A percentile compares a stretch with the other conserved stretches of the same genome.
phyloP scores from a whole-genome alignment of 37 sponge, comb jelly and placozoan species.

The Eunapius fragilis region DNA sequence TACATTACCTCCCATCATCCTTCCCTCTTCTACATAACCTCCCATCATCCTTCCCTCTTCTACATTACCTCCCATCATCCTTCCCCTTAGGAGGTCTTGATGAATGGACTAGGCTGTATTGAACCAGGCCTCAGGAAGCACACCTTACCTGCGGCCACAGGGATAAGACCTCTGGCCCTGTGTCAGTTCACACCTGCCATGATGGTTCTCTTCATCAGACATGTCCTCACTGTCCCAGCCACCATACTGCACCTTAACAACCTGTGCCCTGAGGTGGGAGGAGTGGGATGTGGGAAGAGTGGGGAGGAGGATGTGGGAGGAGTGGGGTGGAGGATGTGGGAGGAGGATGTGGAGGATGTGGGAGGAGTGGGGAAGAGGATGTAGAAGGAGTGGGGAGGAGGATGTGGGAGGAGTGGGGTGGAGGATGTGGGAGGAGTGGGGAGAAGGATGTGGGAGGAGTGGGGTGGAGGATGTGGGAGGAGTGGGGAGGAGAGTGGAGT shows the following conservation, averaged over 20 bases:
- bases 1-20: too few species aligned
- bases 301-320: not conserved
- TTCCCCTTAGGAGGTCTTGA: constrained; percentile 34
- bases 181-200: constrained; percentile 52
- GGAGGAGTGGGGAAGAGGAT: not conserved
- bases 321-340: not conserved
- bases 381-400: not conserved
- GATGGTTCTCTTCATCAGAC: constrained; percentile 34
- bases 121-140: constrained; percentile 24
- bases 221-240: constrained; percentile 60
- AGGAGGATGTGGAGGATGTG: too few species aligned
- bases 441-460: constrained; percentile 52
- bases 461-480: too few species aligned
- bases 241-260: constrained; percentile 46
- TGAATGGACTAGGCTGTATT: constrained; percentile 45
- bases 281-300: not conserved
- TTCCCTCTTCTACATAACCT: too few species aligned
- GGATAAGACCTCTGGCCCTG: constrained; percentile 48
- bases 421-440: not conserved
- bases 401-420: not conserved
- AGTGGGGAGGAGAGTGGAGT: not conserved
- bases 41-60: not conserved
- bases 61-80: not conserved
- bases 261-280: constrained; percentile 51
- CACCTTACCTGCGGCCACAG: constrained; percentile 51